Evolutionary conservation across 2,888 invertebrate species (phyloP).

Genomic region (Cantharis rufa): DNA sequence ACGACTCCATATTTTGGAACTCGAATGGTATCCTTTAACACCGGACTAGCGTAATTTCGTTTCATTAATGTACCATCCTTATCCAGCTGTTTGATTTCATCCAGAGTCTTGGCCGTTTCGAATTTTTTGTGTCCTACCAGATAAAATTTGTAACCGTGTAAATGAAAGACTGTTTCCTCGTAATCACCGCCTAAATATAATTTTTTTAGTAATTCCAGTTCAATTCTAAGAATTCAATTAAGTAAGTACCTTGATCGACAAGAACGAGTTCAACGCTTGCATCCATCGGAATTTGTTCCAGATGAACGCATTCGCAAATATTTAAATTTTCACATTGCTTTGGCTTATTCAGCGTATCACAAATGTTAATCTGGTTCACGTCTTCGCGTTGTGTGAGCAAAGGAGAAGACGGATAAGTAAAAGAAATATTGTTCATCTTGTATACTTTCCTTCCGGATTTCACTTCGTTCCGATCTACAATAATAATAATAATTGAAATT

Average conservation of each 20-base stretch:
- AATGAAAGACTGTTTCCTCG: conserved; percentile 71
- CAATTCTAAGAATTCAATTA: background rate
- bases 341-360: conserved; percentile 52
- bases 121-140: conserved; percentile 66
- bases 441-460: conserved; percentile 34
- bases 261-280: conserved; percentile 74
- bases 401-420: conserved; percentile 77
- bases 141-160: conserved; percentile 76
- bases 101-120: conserved; percentile 58
- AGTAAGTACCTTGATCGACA: conserved; percentile 70
- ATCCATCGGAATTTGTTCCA: conserved; percentile 69
- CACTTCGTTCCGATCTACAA: background rate
- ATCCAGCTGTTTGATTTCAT: conserved; percentile 64
- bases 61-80: conserved; percentile 60
- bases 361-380: conserved; percentile 60
- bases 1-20: conserved; percentile 73
- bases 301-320: conserved; percentile 74
- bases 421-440: conserved; percentile 71
- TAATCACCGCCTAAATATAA: conserved; percentile 62
- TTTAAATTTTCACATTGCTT: conserved; percentile 49
- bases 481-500: background rate
- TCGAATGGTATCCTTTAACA: conserved; percentile 73
- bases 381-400: conserved; percentile 73
- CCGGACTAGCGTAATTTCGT: conserved; percentile 65
- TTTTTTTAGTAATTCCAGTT: background rate